Base-by-base conservation (phyloP, 2,888 invertebrate species). In the Theretra japonica region DNA sequence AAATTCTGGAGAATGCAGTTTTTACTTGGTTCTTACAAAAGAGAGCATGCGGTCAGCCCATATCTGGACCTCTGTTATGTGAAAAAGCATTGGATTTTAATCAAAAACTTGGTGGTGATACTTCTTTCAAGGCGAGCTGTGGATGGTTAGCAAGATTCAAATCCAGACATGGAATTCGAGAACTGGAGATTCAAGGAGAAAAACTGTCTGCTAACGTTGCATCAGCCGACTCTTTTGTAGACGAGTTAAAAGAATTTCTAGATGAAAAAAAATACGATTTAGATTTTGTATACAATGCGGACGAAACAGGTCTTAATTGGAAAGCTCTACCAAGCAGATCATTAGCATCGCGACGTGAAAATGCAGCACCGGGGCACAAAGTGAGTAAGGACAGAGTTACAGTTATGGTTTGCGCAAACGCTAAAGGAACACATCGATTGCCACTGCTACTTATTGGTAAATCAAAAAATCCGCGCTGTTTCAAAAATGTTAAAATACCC, bases 251-350 rank as follows among this genome's bases (percentile, higher is more conserved):
- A 68, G 73, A 73, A 56, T 71, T 73, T 68, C 68, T 73, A 71
- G 73, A 58, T 3, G 30, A 73, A 73, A 72, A 73, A 70, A 71
- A 75, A 74, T 74, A 72, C 70, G 71, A 70, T 73, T 70, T 73
- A 15, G 73, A 73, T 71, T 70, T 73, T 68, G 72, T 76, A 70
- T 74, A 76, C 70, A 76, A 74, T 73, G 74, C 75, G 60, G 74
- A 76, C 70, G 74, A 76, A 72, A 72, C 73, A 15, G 74, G 75
- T 68, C 72, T 75, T n/a, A 69, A 73, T 75, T 78, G 76, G 75
- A 75, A 74, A 72, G 73, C 71, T 73, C 72, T 75, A 73, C 75
- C 75, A 28, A 70, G 62, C 70, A 73, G 74, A 76, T 72, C 75
- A 70, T 58, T 73, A 70, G 74, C 73, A 71, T 77, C 58, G 71